Evolutionary conservation across 2,113 vertebrate genomes (phyloP).

Genomic region (Hiodon alosoides): DNA sequence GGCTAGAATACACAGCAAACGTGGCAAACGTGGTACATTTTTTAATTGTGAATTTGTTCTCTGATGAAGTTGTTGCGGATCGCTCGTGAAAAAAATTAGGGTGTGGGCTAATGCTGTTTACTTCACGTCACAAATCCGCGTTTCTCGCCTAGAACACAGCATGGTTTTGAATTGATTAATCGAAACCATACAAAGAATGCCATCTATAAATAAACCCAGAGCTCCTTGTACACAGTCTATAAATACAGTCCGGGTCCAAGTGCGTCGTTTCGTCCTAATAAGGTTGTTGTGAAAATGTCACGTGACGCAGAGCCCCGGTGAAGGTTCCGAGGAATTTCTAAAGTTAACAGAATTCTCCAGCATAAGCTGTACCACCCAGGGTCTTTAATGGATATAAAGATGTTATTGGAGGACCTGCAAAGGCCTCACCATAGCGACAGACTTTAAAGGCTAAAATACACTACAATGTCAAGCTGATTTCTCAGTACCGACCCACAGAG

Average conservation of each 20-base stretch:
- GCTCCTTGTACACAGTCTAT: constrained; percentile 14
- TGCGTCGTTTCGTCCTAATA: constrained; percentile 13
- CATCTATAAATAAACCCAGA: constrained; percentile 11
- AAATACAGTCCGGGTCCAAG: constrained; percentile 1
- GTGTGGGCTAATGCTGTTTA: no score
- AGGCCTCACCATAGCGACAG: constrained; percentile 14
- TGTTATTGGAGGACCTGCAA: constrained; percentile 8
- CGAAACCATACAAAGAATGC: constrained; percentile 1
- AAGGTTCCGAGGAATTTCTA: constrained; percentile 14
- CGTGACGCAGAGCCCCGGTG: neutral
- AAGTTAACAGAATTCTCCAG: constrained; percentile 18
- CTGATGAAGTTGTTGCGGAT: no score
- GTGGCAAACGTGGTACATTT: no score
- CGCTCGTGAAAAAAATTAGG: no score
- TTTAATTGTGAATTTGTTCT: no score
- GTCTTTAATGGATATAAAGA: constrained; percentile 7
- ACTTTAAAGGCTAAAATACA: neutral
- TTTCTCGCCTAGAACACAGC: neutral
- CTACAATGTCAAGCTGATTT: neutral
- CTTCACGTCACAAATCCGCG: neutral
- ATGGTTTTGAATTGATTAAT: neutral
- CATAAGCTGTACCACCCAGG: neutral
- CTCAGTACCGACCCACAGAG: neutral
- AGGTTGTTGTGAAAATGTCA: constrained; percentile 14
- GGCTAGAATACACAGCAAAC: no score